Evolutionary conservation across 2,888 invertebrate genomes (phyloP), one percentile per base, ranked within the genome.

Genomic region (Nasonovia ribisnigri): DNA sequence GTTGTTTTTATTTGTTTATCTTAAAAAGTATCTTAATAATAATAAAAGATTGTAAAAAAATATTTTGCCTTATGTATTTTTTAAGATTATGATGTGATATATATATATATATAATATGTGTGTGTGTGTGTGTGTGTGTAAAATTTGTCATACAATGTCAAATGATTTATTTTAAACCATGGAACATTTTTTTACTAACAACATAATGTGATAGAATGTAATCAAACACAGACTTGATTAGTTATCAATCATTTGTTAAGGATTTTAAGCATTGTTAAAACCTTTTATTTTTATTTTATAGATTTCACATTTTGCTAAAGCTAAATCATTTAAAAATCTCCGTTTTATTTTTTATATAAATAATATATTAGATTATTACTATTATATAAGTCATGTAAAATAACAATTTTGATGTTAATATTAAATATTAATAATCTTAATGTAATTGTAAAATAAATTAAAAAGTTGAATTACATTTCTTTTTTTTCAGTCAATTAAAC

Each of bases 141-240:
- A n/a, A 88, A 46, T 87, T 88, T 88, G 43, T 92, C n/a, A 86
- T 46, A 88, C 48, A 77, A 11, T 92, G 67, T 87, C 60, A 92
- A 88, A 91, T 42, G 43, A 60, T 87, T 87, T 92, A 57, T 91
- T 92, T 92, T 87, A 60, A 60, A 36, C 42, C 67, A 48, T 51
- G 51, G 84, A 84, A 6, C 26, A 77, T 90, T 36, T 84, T 90
- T 92, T 92, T 60, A 92, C 54, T 88, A 88, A 92, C 43, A 77
- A 77, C 8, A 77, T 88, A 77, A 92, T 92, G 92, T 92, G 92
- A 92, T 92, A 92, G 42, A 88, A 77, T n/a, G 88, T 92, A 92
- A 92, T 92, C 92, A 92, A 92, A 92, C 77, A 42, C 92, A 88
- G 88, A 88, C 88, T 92, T 92, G 87, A 92, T 88, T 88, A 88